Conservation (phyloP, 1,140 invertebrate species). For the Cyrtorhinus lividipennis region DNA sequence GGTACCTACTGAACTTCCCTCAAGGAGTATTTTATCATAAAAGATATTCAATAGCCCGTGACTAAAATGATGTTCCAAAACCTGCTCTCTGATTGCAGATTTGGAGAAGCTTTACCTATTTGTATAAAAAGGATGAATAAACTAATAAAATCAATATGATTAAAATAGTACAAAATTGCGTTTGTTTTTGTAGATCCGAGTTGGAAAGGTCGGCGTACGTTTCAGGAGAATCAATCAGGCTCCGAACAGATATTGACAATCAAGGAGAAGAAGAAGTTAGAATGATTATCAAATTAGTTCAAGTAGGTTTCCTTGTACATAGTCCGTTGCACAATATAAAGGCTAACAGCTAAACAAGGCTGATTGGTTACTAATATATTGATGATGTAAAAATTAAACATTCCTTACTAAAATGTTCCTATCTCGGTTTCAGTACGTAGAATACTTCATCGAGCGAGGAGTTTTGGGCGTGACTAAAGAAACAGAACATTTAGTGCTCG, state of each 20-base stretch:
- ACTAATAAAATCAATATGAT: too few relatives aligned
- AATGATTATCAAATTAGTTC: slow-evolving; percentile 53
- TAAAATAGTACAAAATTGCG: too few relatives aligned
- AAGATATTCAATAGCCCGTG: too few relatives aligned
- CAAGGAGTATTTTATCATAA: too few relatives aligned
- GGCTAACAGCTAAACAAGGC: background rate
- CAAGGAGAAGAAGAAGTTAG: slow-evolving; percentile 53
- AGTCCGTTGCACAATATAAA: background rate
- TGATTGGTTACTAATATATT: background rate
- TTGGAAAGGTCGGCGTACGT: slow-evolving; percentile 65
- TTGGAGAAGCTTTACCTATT: too few relatives aligned
- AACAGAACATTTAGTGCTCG: slow-evolving; percentile 51
- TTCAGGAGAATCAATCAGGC: slow-evolving; percentile 60
- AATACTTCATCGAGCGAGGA: slow-evolving; percentile 68
- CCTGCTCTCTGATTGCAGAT: too few relatives aligned
- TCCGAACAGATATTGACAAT: slow-evolving; percentile 65
- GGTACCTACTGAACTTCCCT: too few relatives aligned
- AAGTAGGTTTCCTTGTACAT: slow-evolving; percentile 33
- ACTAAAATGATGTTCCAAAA: too few relatives aligned
- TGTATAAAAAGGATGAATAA: too few relatives aligned
- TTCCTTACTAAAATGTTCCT: background rate
- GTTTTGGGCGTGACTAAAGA: slow-evolving; percentile 60
- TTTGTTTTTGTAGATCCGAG: slow-evolving; percentile 32
- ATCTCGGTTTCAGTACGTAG: slow-evolving; percentile 45
- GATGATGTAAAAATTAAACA: too few relatives aligned